Percentiles rank a stretch among this genome's conserved stretches.
Conservation (phyloP, 2,113 vertebrate species). For the Protomyctophum bolini region DNA sequence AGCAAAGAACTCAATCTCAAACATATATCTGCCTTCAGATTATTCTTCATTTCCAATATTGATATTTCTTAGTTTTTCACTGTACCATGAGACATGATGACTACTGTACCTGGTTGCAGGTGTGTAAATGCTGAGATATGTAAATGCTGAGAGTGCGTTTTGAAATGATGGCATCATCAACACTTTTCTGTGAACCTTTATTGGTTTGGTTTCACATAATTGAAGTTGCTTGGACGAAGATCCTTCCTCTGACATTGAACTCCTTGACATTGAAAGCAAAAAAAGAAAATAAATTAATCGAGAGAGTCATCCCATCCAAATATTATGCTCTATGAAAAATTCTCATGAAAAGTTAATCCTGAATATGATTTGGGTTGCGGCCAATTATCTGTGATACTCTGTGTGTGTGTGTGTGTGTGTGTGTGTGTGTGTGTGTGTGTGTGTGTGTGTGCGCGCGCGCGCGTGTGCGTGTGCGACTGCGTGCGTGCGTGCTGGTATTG, state of each 20-base stretch:
- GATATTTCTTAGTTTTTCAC: slow-evolving; percentile 6
- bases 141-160: slow-evolving; percentile 9
- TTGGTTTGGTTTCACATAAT: slow-evolving; percentile 17
- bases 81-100: slow-evolving; percentile 4
- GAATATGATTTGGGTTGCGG: no score
- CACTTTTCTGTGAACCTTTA: slow-evolving; percentile 9
- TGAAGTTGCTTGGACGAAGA: slow-evolving; percentile 10
- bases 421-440: slow-evolving; percentile 16
- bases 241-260: neutral
- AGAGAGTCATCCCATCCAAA: no score
- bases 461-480: slow-evolving; percentile 15
- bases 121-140: neutral
- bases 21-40: slow-evolving; percentile 16
- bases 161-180: slow-evolving; percentile 18
- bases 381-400: neutral
- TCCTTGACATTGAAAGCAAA: neutral
- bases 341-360: no score
- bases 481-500: slow-evolving; percentile 30
- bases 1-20: slow-evolving; percentile 30
- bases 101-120: slow-evolving; percentile 5
- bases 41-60: slow-evolving; percentile 18
- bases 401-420: slow-evolving; percentile 14
- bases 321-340: no score
- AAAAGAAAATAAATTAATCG: no score
- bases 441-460: slow-evolving; percentile 11